Percentiles rank a stretch among this genome's conserved stretches.
Evolutionary conservation across 1,140 invertebrate species (phyloP).

Genomic region (Elymnias hypermnestra): DNA sequence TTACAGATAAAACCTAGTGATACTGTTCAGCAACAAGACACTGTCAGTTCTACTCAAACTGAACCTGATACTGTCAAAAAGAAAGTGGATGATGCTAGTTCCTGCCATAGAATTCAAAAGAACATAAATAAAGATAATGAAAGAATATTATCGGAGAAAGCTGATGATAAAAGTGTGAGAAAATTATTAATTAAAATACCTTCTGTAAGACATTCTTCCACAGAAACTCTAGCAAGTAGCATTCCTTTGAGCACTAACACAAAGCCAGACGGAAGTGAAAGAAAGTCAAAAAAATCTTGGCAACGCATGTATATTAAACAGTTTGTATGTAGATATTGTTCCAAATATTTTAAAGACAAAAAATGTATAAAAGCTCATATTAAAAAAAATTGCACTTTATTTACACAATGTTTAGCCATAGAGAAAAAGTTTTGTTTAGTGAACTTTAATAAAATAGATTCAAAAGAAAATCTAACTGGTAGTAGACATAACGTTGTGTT

Average conservation of each 20-base stretch:
- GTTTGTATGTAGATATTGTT: constrained; percentile 43
- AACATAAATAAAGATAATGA: no score
- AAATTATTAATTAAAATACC: neutral
- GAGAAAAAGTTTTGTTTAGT: constrained; percentile 33
- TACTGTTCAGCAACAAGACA: constrained; percentile 19
- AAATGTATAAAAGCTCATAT: constrained; percentile 25
- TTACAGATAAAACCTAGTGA: constrained; percentile 13
- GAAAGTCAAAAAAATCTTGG: constrained; percentile 19
- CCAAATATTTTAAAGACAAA: constrained; percentile 22
- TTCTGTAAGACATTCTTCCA: neutral
- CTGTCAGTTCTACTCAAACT: constrained; percentile 29
- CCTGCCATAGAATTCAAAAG: no score
- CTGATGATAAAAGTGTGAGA: no score
- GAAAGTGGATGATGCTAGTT: neutral
- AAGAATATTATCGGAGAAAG: no score
- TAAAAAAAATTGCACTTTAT: constrained; percentile 16
- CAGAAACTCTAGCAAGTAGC: no score
- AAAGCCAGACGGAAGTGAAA: neutral
- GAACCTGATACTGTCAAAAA: constrained; percentile 11
- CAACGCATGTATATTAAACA: constrained; percentile 30
- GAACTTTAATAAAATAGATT: constrained; percentile 35
- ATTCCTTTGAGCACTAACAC: neutral
- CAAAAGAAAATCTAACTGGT: constrained; percentile 39
- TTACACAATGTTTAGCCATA: constrained; percentile 25
- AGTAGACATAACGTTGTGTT: constrained; percentile 31